A percentile compares a stretch with the other conserved stretches of the same genome.
These are phyloP conservation scores for Macrophya annulata DNA, from an alignment of 2,888 invertebrate species.

Conservation along the genomic window DNA sequence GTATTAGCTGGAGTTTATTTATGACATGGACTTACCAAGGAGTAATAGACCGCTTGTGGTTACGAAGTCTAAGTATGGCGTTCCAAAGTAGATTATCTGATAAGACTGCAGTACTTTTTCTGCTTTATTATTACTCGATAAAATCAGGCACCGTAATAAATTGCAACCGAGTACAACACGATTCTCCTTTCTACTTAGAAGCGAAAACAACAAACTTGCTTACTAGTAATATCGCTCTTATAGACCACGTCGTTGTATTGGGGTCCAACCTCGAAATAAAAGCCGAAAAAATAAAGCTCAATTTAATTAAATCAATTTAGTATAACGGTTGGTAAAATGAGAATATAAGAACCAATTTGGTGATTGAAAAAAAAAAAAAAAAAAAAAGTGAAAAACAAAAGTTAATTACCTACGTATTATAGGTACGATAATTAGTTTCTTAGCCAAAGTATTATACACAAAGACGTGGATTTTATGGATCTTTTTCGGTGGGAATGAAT, in stretches of 20 bases:
- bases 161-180: constrained; percentile 46
- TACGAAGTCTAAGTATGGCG: constrained; percentile 44
- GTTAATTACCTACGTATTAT: neutral
- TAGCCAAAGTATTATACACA: neutral
- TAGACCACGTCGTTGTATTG: neutral
- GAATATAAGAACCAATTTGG: constrained; percentile 4
- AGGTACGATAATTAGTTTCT: constrained; percentile 23
- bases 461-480: neutral
- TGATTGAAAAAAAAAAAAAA: constrained; percentile 1
- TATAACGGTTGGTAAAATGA: neutral
- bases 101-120: constrained; percentile 45
- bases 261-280: constrained; percentile 21
- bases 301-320: constrained; percentile 3
- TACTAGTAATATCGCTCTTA: neutral
- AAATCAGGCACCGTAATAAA: constrained; percentile 52
- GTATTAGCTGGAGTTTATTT: constrained; percentile 45
- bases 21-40: constrained; percentile 36
- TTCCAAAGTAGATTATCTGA: constrained; percentile 46
- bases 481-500: neutral
- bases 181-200: constrained; percentile 46
- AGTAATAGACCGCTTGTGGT: constrained; percentile 48
- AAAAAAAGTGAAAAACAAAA: neutral
- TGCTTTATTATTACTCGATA: constrained; percentile 53
- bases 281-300: neutral
- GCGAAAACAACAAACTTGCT: constrained; percentile 42